Evolutionary conservation across 1,140 invertebrate species (phyloP), one percentile per base, ranked within the genome.

Genomic region (Condylostylus longicornis): DNA sequence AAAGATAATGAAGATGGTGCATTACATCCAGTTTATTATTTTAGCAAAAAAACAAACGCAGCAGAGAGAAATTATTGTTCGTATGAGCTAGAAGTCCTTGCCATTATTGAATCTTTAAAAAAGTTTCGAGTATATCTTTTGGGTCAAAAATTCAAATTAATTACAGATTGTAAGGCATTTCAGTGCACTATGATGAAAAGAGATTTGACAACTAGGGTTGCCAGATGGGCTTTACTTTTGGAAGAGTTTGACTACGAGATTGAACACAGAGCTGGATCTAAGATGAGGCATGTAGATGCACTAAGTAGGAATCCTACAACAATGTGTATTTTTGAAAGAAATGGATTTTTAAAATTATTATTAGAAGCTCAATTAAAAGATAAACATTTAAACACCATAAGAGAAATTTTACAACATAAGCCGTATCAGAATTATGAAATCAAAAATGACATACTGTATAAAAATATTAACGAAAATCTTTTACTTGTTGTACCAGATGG

Each of bases 121-220:
- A 37, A 42, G 17, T 63, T 62, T 28, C 45, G 54, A 13, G 41
- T 50, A 8, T 59, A 53, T 29, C 21, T 62, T 10, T 12, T 60
- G n/a, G 57, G 54, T 1, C 54, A 53, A n/a, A 28, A 32, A 8
- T 65, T 64, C 32, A 54, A 32, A 33, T 49, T 53, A 30, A 47
- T 60, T 28, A 61, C 38, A 2, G 62, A 49, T 50, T 64, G 61
- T 37, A 53, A 51, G 22, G 56, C 60, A n/a, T n/a, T n/a, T n/a
- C n/a, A n/a, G n/a, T n/a, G n/a, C n/a, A n/a, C n/a, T n/a, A n/a
- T n/a, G n/a, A n/a, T n/a, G 12, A 59, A 58, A 44, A 60, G 54
- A 34, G 54, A 62, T 37, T 25, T 62, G 5, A 43, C 14, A 8
- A 10, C 8, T 10, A 7, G 9, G 21, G 4, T 23, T 30, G 9